Evolutionary conservation across 2,888 invertebrate genomes (phyloP).

Genomic region (Drosophila trichaetosa): DNA sequence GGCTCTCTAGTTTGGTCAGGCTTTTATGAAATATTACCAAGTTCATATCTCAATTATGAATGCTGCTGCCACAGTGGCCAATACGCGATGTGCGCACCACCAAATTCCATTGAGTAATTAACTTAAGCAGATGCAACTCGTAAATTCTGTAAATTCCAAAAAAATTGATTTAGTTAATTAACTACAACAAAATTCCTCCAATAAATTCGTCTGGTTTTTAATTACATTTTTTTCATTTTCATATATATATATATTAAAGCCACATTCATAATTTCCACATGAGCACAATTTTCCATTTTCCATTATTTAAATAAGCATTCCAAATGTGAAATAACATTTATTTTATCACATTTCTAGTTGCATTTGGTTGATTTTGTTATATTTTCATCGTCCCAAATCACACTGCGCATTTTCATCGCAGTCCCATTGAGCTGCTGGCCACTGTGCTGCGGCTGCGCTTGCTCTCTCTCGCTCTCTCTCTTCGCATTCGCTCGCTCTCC

Average conservation of each 20-base stretch:
- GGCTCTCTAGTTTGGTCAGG: constrained; percentile 25
- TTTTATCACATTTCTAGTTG: not conserved
- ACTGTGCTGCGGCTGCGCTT: constrained; percentile 28
- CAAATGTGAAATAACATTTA: not conserved
- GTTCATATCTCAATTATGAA: constrained; percentile 84
- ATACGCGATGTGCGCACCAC: not conserved
- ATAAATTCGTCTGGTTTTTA: not conserved
- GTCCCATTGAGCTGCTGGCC: not conserved
- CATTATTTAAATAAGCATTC: not conserved
- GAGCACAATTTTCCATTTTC: not conserved
- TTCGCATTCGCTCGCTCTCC: constrained; percentile 40
- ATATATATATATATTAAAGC: not conserved
- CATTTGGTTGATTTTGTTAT: not conserved
- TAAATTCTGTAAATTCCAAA: not conserved
- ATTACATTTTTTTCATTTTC: not conserved
- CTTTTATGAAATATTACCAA: constrained; percentile 82
- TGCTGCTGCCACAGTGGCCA: constrained; percentile 54
- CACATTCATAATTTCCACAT: not conserved
- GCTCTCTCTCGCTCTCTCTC: constrained; percentile 47
- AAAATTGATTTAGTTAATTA: not conserved
- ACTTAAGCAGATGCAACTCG: not conserved
- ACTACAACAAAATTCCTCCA: not conserved
- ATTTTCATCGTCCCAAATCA: not conserved
- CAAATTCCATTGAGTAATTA: constrained; percentile 6
- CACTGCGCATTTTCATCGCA: constrained; percentile 5